Evolutionary conservation across 2,113 vertebrate genomes (phyloP), one percentile per base, ranked within the genome.

Genomic region (Puntigrus tetrazona): DNA sequence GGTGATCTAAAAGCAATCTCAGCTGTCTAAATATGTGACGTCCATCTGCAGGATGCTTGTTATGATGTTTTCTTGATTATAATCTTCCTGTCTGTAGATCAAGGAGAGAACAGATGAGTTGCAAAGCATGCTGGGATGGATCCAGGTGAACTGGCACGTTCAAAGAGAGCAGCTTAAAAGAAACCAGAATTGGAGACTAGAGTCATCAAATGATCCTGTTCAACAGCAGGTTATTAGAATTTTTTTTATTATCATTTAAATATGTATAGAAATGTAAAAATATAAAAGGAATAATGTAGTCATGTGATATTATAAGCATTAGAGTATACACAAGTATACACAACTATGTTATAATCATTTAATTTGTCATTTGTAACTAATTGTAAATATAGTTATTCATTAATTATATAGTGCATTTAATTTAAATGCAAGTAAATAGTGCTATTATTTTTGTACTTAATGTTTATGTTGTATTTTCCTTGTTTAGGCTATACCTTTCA

Each of bases 41-140:
- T 47, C 78, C 78, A 81, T 67, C 25, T 67, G 52, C 61, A 67
- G 27, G 11, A 67, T 65, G 59, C 41, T 69, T 18, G 22, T 52
- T 36, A 36, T 85, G 45, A 72, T 34, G 61, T 50, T 31, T 47
- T 74, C 13, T 78, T 52, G 18, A 78, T 84, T 55, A 55, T n/a
- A 29, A 47, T 78, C 29, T 34, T 78, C 87, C 61, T 20, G 2
- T 47, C 16, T 13, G 52, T 87, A 95, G 95, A 94, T 95, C 78
- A 92, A 92, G 86, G 94, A 95, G 78, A 92, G 92, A 47, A 87
- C 93, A 78, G 93, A 95, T 77, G 95, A 95, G 84, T 86, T 95
- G 83, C 91, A 90, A 90, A 94, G 92, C 88, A 95, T 95, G 94
- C 89, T 95, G 87, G 93, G 92, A 86, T 95, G 95, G 94, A 90